phyloP scores from a whole-genome alignment of 35 echinoderm and acorn worm genomes.

The Apostichopus californicus region DNA sequence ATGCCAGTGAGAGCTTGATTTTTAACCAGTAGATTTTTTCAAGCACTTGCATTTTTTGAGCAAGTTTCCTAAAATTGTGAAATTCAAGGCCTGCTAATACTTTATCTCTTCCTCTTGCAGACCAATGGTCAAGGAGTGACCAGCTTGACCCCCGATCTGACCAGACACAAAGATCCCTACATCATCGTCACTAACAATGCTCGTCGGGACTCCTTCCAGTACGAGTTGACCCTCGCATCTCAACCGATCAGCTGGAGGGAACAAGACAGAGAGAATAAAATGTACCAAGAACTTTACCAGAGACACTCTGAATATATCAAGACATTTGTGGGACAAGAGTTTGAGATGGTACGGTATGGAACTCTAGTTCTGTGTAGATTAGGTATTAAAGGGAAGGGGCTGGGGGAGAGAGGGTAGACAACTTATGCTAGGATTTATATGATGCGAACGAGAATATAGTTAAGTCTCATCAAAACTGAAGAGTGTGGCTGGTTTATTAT shows the following conservation, averaged over 20 bases:
- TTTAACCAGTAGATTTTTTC: too few species aligned
- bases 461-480: too few species aligned
- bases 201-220: conserved; percentile 82
- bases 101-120: not conserved
- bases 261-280: conserved; percentile 77
- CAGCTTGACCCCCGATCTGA: conserved; percentile 90
- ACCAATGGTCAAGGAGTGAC: conserved; percentile 77
- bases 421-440: too few species aligned
- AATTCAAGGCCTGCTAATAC: too few species aligned
- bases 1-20: too few species aligned
- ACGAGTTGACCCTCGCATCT: conserved; percentile 76
- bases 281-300: conserved; percentile 87
- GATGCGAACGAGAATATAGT: too few species aligned
- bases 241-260: conserved; percentile 74
- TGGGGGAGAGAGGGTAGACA: too few species aligned
- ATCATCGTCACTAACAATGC: conserved; percentile 81
- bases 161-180: conserved; percentile 71
- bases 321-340: conserved; percentile 84
- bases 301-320: conserved; percentile 86
- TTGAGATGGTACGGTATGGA: conserved; percentile 78
- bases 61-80: too few species aligned
- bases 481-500: too few species aligned
- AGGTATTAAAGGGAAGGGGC: too few species aligned
- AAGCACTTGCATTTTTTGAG: too few species aligned
- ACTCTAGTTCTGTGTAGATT: too few species aligned